These are phyloP conservation scores for Erpornis zantholeuca DNA, from an alignment of 2,113 vertebrate genomes.

Conservation along the genomic window DNA sequence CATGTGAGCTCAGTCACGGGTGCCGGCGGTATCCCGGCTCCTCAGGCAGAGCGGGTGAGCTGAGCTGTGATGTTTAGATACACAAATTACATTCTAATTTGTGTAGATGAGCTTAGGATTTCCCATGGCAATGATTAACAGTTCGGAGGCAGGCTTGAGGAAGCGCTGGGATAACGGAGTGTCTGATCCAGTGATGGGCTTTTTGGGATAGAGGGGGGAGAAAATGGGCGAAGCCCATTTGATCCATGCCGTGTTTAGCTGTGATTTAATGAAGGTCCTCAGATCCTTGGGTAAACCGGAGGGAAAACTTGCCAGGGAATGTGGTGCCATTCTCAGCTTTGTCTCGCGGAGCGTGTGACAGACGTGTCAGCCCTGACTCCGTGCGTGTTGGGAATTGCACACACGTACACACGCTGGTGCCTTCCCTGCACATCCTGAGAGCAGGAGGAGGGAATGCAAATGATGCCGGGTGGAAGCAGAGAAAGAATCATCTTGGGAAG, in stretches of 20 bases:
- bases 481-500: neutral
- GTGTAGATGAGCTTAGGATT: neutral
- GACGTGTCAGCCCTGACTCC: neutral
- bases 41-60: neutral
- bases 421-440: neutral
- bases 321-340: neutral
- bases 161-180: neutral
- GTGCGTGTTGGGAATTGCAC: neutral
- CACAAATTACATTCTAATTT: neutral
- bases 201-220: neutral
- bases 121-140: neutral
- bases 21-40: neutral
- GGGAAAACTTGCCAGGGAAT: neutral
- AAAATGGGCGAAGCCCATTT: neutral
- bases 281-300: neutral
- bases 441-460: neutral
- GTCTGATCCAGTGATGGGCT: neutral
- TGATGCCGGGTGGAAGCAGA: neutral
- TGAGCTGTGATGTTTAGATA: neutral
- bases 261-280: neutral
- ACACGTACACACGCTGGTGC: neutral
- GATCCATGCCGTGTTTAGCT: neutral
- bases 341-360: constrained; percentile 20
- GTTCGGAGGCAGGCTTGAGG: neutral
- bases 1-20: accelerated